Evolutionary conservation across 1,140 invertebrate genomes (phyloP).

Genomic region (Rhizoglyphus robini): DNA sequence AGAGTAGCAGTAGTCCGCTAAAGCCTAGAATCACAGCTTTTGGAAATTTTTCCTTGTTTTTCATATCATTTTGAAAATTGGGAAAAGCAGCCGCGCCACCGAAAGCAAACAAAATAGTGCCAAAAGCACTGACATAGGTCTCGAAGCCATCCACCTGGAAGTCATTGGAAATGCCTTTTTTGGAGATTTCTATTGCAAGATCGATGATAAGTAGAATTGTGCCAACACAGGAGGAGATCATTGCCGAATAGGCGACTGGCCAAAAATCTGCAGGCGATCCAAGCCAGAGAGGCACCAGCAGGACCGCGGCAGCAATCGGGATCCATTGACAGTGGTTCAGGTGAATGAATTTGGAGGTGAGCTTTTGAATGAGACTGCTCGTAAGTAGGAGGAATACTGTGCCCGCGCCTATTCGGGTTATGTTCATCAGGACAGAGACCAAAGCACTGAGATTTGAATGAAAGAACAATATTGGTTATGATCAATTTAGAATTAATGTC

Average conservation of each 20-base stretch:
- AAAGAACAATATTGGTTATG: neutral
- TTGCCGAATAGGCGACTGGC: constrained; percentile 37
- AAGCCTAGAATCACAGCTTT: constrained; percentile 41
- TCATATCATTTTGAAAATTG: constrained; percentile 54
- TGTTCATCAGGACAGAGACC: constrained; percentile 32
- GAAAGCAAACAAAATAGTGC: constrained; percentile 49
- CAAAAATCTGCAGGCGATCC: constrained; percentile 57
- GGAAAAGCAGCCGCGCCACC: constrained; percentile 53
- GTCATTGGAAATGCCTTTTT: neutral
- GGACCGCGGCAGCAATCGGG: constrained; percentile 43
- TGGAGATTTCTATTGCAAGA: neutral
- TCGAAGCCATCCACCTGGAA: constrained; percentile 28
- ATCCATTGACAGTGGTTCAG: constrained; percentile 47
- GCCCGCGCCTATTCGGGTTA: constrained; percentile 52
- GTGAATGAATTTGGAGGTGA: constrained; percentile 38
- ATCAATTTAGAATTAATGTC: neutral
- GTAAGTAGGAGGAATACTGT: constrained; percentile 54
- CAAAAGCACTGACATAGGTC: constrained; percentile 47
- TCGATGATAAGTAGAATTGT: constrained; percentile 33
- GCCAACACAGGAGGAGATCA: constrained; percentile 43
- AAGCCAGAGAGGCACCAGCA: constrained; percentile 50
- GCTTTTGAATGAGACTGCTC: constrained; percentile 45
- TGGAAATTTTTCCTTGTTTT: constrained; percentile 41
- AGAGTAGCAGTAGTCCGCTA: constrained; percentile 40
- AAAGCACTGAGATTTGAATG: neutral